A percentile compares a stretch with the other conserved stretches of the same genome.
These are phyloP conservation scores for Phoeniculus purpureus DNA, from an alignment of 2,797 vertebrate species.

Conservation along the genomic window DNA sequence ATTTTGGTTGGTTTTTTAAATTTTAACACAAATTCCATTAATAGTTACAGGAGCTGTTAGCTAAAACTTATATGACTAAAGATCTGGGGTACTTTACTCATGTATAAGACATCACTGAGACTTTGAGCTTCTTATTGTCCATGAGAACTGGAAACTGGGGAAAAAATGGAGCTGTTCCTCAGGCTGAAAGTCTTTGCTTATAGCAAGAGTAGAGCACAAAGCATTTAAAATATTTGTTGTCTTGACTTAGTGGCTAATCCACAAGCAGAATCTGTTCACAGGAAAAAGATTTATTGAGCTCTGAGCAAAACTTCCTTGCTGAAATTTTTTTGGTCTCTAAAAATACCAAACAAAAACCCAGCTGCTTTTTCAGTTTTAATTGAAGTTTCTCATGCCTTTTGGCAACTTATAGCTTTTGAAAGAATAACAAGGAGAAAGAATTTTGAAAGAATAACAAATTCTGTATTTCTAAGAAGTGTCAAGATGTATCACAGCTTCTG, in stretches of 20 bases:
- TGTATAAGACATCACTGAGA: neutral
- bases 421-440: slow-evolving; percentile 2
- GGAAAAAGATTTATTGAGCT: neutral
- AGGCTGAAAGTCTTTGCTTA: neutral
- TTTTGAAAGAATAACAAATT: slow-evolving; percentile 3
- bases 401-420: neutral
- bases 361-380: neutral
- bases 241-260: neutral
- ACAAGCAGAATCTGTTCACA: neutral
- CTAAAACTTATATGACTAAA: neutral
- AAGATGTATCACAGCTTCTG: neutral
- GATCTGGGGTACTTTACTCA: neutral
- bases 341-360: neutral
- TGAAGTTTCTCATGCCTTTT: neutral
- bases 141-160: neutral
- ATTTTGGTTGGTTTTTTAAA: too few relatives aligned
- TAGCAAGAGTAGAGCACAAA: neutral
- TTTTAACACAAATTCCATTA: neutral
- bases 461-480: neutral
- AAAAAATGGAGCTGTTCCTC: neutral
- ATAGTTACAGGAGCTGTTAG: neutral
- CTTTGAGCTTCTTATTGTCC: neutral
- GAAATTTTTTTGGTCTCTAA: neutral
- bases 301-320: neutral
- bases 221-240: neutral